Evolutionary conservation across 1,140 invertebrate species (phyloP), one percentile per base, ranked within the genome.

Genomic region (Drosophila fuyamai): DNA sequence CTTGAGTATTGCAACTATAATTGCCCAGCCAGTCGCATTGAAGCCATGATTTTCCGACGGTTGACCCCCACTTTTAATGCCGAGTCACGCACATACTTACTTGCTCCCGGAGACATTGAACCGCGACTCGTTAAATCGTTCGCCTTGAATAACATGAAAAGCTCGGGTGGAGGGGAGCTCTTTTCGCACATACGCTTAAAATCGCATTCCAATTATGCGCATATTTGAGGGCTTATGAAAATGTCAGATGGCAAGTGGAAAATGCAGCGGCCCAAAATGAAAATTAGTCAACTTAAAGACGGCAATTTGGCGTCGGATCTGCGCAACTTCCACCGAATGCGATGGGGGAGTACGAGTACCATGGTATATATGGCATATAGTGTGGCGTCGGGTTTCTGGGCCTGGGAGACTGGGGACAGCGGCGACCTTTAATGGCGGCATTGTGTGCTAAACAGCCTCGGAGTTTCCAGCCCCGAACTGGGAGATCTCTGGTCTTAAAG

Each of bases 381-480:
- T 32, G 8, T 32, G 29, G 29, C 8, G 14, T 32, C n/a, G 48
- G 5, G 48, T 50, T 35, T 35, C 29, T 32, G 27, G 67, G 57
- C 76, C 62, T 84, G 80, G 67, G 50, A 67, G 48, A 9, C 14
- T 51, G 2, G n/a, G 13, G 82, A 63, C 62, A 74, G 61, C 47
- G 47, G 65, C 73, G 71, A 77, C 79, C 79, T 83, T 88, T 88
- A 83, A 88, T 88, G 73, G 73, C 70, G 75, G 77, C 86, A 90
- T 90, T 90, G 88, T 90, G 81, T 90, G 86, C 80, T 90, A 90
- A 90, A 67, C 80, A 90, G 76, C 47, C 41, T 32, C 46, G 43
- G 60, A 74, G 62, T 65, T 60, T 56, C 41, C 56, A 43, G 23
- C 50, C 56, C 61, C 38, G n/a, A 12, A n/a, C 32, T 29, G 13